A percentile compares a stretch with the other conserved stretches of the same genome.
phyloP scores from a whole-genome alignment of 2,797 vertebrate genomes.

The Scomberomorus guttatus region DNA sequence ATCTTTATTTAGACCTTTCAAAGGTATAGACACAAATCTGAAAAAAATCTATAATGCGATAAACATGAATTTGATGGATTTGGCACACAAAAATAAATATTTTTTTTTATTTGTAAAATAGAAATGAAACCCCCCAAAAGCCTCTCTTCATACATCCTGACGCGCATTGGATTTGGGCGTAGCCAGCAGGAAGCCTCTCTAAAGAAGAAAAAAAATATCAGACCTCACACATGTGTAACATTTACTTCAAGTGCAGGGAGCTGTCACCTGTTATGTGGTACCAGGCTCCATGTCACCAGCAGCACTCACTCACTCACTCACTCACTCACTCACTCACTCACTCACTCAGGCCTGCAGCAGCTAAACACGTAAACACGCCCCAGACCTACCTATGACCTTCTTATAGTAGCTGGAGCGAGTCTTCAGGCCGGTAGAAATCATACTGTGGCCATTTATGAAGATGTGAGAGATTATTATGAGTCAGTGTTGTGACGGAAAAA shows the following conservation, averaged over 20 bases:
- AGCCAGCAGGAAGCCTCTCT: slow-evolving; percentile 60
- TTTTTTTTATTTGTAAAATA: slow-evolving; percentile 45
- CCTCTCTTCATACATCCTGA: slow-evolving; percentile 12
- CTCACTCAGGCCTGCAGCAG: slow-evolving; percentile 38
- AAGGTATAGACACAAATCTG: slow-evolving; percentile 21
- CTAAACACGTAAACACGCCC: neutral
- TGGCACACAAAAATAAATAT: slow-evolving; percentile 28
- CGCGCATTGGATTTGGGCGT: slow-evolving; percentile 54
- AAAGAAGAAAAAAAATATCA: slow-evolving; percentile 52
- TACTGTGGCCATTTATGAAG: too few species aligned
- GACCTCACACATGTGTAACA: slow-evolving; percentile 72
- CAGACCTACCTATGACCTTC: slow-evolving; percentile 6
- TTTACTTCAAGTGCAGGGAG: slow-evolving; percentile 73
- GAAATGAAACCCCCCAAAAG: slow-evolving; percentile 38
- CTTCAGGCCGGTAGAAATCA: too few species aligned
- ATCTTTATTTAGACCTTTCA: slow-evolving; percentile 65
- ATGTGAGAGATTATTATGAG: neutral
- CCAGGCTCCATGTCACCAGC: slow-evolving; percentile 64
- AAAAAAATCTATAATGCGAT: slow-evolving; percentile 33
- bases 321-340: slow-evolving; percentile 35
- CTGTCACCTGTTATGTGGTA: slow-evolving; percentile 81
- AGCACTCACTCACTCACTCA: slow-evolving; percentile 51
- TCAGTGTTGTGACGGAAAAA: neutral
- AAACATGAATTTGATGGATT: slow-evolving; percentile 63
- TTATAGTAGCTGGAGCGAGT: too few species aligned